A percentile compares a stretch with the other conserved stretches of the same genome.
Conservation (phyloP, 1,140 invertebrate genomes). For the Whitmania pigra region DNA sequence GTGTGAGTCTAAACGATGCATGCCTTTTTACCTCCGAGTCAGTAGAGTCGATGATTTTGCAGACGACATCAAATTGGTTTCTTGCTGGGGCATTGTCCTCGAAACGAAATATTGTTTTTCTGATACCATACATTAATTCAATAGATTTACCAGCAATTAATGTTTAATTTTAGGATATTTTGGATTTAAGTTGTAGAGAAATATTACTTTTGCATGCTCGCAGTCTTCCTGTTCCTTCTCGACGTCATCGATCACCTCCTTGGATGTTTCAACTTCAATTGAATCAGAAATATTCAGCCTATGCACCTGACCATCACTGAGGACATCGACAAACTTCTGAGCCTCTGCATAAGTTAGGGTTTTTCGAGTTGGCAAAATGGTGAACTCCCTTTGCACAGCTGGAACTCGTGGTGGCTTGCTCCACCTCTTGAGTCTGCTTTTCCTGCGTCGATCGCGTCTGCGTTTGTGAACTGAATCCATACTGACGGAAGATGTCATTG, state of each 20-base stretch:
- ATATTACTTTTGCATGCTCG: slow-evolving; percentile 33
- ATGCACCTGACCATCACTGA: slow-evolving; percentile 56
- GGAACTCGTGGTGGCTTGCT: neutral
- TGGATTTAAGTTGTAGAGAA: too few relatives aligned
- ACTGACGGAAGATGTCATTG: too few relatives aligned
- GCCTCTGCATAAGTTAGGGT: slow-evolving; percentile 60
- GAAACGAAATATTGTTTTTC: too few relatives aligned
- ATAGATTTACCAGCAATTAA: too few relatives aligned
- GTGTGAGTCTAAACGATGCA: slow-evolving; percentile 58
- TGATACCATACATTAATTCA: too few relatives aligned
- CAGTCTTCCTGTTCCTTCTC: slow-evolving; percentile 37
- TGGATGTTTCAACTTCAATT: slow-evolving; percentile 37
- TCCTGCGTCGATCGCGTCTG: slow-evolving; percentile 6
- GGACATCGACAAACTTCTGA: slow-evolving; percentile 71
- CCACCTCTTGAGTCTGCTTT: slow-evolving; percentile 6
- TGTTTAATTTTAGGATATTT: too few relatives aligned
- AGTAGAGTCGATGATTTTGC: slow-evolving; percentile 44
- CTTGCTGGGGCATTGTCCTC: too few relatives aligned
- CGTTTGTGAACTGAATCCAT: neutral
- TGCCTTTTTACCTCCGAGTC: slow-evolving; percentile 42
- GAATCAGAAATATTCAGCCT: slow-evolving; percentile 46
- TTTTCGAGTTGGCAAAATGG: slow-evolving; percentile 30
- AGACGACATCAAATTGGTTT: too few relatives aligned
- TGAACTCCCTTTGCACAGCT: neutral
- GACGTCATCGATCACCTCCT: slow-evolving; percentile 38